These are phyloP conservation scores for Taphrorychus bicolor DNA, from an alignment of 2,888 invertebrate species.

Conservation along the genomic window DNA sequence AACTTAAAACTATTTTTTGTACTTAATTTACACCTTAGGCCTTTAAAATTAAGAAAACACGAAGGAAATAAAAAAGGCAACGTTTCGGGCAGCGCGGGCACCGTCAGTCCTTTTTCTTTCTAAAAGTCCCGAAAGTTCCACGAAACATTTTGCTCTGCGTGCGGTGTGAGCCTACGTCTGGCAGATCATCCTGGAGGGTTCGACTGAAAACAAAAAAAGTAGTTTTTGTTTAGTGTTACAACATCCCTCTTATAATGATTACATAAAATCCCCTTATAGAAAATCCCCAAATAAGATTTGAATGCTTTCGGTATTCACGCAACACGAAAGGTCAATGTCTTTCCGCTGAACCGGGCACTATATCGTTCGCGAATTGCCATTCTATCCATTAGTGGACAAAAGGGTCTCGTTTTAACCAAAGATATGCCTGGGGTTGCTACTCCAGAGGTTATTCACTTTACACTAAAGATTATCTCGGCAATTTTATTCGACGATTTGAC, in stretches of 20 bases:
- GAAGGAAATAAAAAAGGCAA: conserved; percentile 17
- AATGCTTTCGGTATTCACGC: conserved; percentile 19
- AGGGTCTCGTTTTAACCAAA: background rate
- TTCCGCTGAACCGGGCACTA: conserved; percentile 22
- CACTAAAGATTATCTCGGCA: background rate
- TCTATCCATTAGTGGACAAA: conserved; percentile 10
- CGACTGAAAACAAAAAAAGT: background rate
- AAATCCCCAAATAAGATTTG: background rate
- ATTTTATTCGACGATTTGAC: background rate
- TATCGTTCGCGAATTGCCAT: conserved; percentile 31
- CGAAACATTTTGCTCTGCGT: conserved; percentile 48
- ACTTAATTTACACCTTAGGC: conserved; percentile 10
- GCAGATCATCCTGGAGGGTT: background rate
- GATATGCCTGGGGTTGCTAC: background rate
- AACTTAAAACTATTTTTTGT: conserved; percentile 4
- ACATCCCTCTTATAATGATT: background rate
- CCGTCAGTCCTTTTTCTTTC: conserved; percentile 54
- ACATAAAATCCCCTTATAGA: no score
- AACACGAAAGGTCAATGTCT: conserved; percentile 29
- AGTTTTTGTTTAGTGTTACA: background rate
- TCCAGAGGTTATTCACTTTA: background rate
- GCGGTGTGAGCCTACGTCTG: background rate
- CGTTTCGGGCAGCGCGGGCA: background rate
- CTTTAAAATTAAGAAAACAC: conserved; percentile 18
- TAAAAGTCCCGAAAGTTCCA: conserved; percentile 54